Percentiles rank a stretch among this genome's conserved stretches.
phyloP scores from a whole-genome alignment of 2,113 vertebrate species.

The Odocoileus hemionus region DNA sequence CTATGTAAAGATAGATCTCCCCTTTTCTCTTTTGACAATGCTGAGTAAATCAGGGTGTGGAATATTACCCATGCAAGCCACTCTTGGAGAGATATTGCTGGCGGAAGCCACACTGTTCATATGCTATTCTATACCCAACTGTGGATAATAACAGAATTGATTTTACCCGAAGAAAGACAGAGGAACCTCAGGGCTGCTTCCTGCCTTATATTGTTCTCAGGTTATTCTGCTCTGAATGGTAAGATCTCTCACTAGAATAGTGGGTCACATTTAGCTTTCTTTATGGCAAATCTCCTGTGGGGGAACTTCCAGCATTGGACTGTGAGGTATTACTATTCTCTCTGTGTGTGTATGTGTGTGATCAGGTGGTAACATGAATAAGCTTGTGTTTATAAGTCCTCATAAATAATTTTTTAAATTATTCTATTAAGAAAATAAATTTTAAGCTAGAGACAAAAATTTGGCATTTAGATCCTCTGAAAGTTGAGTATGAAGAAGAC shows the following conservation, averaged over 20 bases:
- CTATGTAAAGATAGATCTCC: neutral
- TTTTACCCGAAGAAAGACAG: constrained; percentile 68
- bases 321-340: neutral
- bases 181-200: constrained; percentile 19
- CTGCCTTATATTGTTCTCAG: constrained; percentile 53
- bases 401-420: neutral
- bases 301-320: neutral
- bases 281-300: neutral
- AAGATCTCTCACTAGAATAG: constrained; percentile 14
- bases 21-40: constrained; percentile 19
- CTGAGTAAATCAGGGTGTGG: constrained; percentile 37
- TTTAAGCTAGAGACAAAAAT: neutral
- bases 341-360: neutral
- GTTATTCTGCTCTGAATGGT: constrained; percentile 61
- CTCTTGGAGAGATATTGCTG: constrained; percentile 3
- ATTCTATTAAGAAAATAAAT: neutral
- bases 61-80: constrained; percentile 27
- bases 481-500: neutral
- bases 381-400: neutral
- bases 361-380: neutral
- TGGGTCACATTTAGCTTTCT: constrained; percentile 44
- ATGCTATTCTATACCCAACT: constrained; percentile 50
- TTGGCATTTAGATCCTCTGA: neutral
- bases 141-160: constrained; percentile 64
- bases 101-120: constrained; percentile 8